Percentiles rank a stretch among this genome's conserved stretches.
phyloP scores from a whole-genome alignment of 2,113 vertebrate genomes.

The Notothenia coriiceps region DNA sequence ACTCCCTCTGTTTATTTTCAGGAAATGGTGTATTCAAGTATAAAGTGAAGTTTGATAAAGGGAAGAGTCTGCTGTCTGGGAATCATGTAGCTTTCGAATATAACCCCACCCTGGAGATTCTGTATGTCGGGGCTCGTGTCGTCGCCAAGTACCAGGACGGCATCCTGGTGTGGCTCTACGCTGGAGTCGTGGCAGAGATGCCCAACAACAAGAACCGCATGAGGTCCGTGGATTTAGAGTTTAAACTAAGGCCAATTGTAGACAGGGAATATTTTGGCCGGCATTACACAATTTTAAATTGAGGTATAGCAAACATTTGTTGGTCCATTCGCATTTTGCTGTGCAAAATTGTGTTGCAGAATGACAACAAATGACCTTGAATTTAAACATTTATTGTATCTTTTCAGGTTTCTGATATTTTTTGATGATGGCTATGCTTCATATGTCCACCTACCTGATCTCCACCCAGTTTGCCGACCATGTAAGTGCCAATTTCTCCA shows the following conservation, averaged over 20 bases:
- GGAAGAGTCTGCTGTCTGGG: conserved; percentile 96
- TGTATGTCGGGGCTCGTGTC: conserved; percentile 94
- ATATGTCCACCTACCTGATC: conserved; percentile 93
- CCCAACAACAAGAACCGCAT: conserved; percentile 95
- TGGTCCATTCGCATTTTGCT: neutral
- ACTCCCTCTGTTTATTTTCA: conserved; percentile 53
- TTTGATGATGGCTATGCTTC: conserved; percentile 98
- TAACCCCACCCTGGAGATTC: conserved; percentile 89
- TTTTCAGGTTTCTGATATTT: conserved; percentile 94
- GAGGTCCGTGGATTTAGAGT: conserved; percentile 83
- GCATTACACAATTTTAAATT: neutral
- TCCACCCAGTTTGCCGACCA: conserved; percentile 93
- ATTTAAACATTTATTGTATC: neutral
- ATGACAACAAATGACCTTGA: too few species aligned
- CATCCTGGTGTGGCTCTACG: conserved; percentile 96
- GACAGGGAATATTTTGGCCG: neutral
- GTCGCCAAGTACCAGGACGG: conserved; percentile 98
- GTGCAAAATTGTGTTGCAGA: too few species aligned
- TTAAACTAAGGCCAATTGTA: too few species aligned
- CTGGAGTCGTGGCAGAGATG: conserved; percentile 97
- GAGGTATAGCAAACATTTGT: neutral
- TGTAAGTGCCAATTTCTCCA: conserved; percentile 80
- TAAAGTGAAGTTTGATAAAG: conserved; percentile 99
- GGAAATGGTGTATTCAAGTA: conserved; percentile 89
- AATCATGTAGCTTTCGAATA: conserved; percentile 97